Evolutionary conservation across 2,888 invertebrate genomes (phyloP).

Genomic region (Hirtodrosophila histrioides): DNA sequence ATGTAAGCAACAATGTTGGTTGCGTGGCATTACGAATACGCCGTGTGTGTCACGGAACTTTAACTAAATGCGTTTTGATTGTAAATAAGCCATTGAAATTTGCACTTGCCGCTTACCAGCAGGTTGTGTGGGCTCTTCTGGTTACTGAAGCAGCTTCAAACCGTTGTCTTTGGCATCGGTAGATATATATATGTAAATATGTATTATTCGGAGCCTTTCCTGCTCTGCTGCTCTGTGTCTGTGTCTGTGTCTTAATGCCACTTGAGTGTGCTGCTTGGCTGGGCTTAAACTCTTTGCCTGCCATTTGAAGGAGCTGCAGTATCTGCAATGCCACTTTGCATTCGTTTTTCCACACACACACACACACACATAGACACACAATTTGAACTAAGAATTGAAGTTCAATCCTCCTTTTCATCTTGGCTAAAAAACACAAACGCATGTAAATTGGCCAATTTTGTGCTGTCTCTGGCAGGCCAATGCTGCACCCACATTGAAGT

Average conservation of each 20-base stretch:
- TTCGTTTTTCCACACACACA: slow-evolving; percentile 32
- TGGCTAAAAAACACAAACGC: slow-evolving; percentile 62
- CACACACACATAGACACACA: slow-evolving; percentile 12
- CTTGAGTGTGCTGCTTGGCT: slow-evolving; percentile 71
- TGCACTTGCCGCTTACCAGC: slow-evolving; percentile 28
- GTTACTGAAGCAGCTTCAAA: slow-evolving; percentile 31
- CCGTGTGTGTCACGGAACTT: slow-evolving; percentile 22
- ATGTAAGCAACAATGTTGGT: slow-evolving; percentile 57
- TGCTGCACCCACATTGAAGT: slow-evolving; percentile 15
- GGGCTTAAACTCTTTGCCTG: slow-evolving; percentile 73
- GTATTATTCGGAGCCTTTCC: not conserved
- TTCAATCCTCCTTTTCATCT: slow-evolving; percentile 59
- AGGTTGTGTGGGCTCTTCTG: not conserved
- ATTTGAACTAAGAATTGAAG: slow-evolving; percentile 62
- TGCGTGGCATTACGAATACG: slow-evolving; percentile 52
- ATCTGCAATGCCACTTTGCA: slow-evolving; percentile 62
- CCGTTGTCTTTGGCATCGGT: slow-evolving; percentile 25
- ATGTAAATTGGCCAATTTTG: slow-evolving; percentile 78
- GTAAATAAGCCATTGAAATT: slow-evolving; percentile 43
- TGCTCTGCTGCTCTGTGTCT: slow-evolving; percentile 9
- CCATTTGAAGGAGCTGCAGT: slow-evolving; percentile 45
- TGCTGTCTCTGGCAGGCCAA: slow-evolving; percentile 46
- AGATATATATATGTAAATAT: not conserved
- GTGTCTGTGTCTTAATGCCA: slow-evolving; percentile 59
- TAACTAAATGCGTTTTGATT: slow-evolving; percentile 56